Conservation (phyloP, 2,113 vertebrate species). For the Onychostoma macrolepis region DNA sequence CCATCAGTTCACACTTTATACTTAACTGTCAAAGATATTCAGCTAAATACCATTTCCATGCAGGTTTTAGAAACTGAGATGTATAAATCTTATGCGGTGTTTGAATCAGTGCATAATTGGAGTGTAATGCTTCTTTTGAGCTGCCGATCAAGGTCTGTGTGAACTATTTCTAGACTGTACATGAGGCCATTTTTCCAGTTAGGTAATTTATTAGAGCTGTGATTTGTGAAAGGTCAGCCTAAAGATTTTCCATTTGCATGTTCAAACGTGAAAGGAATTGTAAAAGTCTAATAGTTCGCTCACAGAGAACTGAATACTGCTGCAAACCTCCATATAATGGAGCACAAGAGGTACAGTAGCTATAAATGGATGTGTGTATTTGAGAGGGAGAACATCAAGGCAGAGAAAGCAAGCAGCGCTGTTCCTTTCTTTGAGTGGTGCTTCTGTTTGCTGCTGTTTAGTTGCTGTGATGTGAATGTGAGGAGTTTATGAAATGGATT, state of each 20-base stretch:
- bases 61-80: background rate
- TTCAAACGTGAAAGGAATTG: conserved; percentile 41
- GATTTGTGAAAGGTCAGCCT: conserved; percentile 45
- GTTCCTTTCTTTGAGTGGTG: background rate
- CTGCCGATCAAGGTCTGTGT: background rate
- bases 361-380: background rate
- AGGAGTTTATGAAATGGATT: background rate
- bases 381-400: background rate
- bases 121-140: background rate
- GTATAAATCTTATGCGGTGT: background rate
- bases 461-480: background rate
- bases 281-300: conserved; percentile 13
- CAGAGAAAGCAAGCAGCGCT: background rate
- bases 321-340: conserved; percentile 10
- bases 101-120: background rate
- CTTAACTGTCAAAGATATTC: background rate
- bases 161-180: background rate
- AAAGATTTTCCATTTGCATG: conserved; percentile 30
- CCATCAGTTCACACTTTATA: background rate
- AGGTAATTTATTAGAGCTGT: conserved; percentile 1
- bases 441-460: background rate
- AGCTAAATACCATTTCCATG: background rate
- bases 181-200: background rate
- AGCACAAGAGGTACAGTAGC: background rate
- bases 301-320: conserved; percentile 7